Conservation (phyloP, 2,888 invertebrate genomes). For the Patella caerulea region DNA sequence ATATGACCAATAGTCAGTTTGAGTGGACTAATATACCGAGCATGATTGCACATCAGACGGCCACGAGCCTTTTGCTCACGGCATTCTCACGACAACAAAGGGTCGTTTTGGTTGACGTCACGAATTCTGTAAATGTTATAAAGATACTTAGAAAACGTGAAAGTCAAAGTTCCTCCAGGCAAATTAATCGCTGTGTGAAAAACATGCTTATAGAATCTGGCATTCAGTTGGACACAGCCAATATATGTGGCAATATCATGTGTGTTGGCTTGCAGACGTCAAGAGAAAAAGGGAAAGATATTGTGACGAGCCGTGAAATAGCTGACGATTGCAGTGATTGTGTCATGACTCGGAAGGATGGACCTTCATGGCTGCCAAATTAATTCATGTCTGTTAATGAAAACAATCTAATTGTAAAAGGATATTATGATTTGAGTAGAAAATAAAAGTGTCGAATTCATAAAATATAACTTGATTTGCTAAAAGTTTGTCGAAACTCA, state of each 20-base stretch:
- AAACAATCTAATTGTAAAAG: too few relatives aligned
- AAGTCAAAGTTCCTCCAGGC: background rate
- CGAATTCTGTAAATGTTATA: background rate
- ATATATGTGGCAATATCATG: background rate
- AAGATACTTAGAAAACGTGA: background rate
- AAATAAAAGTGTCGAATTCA: too few relatives aligned
- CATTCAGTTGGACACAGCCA: background rate
- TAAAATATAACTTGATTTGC: too few relatives aligned
- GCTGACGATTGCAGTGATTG: background rate
- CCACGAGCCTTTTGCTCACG: background rate
- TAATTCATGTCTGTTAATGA: too few relatives aligned
- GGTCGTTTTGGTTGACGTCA: conserved; percentile 1
- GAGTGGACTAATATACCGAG: conserved; percentile 7
- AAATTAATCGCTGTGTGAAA: conserved; percentile 1
- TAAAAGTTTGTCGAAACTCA: too few relatives aligned
- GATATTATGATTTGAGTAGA: too few relatives aligned
- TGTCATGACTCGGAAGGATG: too few relatives aligned
- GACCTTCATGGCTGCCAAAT: too few relatives aligned
- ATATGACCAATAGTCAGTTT: conserved; percentile 4
- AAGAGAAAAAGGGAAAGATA: background rate
- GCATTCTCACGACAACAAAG: conserved; percentile 1
- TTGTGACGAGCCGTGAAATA: background rate
- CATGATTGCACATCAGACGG: conserved; percentile 1
- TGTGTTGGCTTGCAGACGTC: background rate
- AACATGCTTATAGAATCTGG: conserved; percentile 3